Evolutionary conservation across 2,888 invertebrate species (phyloP), one percentile per base, ranked within the genome.

Genomic region (Epinotia demarniana): DNA sequence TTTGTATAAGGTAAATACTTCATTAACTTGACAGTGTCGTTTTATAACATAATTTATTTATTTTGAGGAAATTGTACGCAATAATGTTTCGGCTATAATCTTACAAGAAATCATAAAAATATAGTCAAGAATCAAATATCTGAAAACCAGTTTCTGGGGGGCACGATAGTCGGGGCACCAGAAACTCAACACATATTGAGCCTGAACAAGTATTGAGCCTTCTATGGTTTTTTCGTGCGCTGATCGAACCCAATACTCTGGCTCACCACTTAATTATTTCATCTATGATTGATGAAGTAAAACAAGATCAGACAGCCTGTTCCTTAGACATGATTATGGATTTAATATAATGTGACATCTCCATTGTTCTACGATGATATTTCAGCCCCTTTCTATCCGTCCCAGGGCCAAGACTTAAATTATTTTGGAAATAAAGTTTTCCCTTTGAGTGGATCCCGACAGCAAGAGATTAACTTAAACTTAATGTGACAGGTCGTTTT

Each of bases 271-370:
- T 73, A 62, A 62, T 68, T 46, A 73, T 46, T 46, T 23, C 62
- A 73, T 57, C 43, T 68, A 60, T 73, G 76, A 76, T 76, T 68
- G 73, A 76, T 76, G 69, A 53, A 64, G 27, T 61, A 58, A 66
- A 68, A 76, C 49, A 33, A n/a, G 63, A 63, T 64, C 58, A 62
- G 73, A 73, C 73, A 53, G 69, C 58, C 64, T 55, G 33, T 64
- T 64, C 68, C 19, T 18, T 62, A 23, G 57, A 72, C 57, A 68
- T 62, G 62, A 62, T 46, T 53, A 62, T 62, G 68, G 68, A 46
- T 73, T 73, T 73, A 73, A 73, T 73, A 62, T 68, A 68, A 68
- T 73, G 68, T 62, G 68, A 73, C 68, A 61, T 55, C 27, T 62
- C 62, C 18, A 55, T 73, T 73, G 68, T 73, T 73, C 61, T 43